Evolutionary conservation across 2,888 invertebrate species (phyloP).

Genomic region (Cabera pusaria): DNA sequence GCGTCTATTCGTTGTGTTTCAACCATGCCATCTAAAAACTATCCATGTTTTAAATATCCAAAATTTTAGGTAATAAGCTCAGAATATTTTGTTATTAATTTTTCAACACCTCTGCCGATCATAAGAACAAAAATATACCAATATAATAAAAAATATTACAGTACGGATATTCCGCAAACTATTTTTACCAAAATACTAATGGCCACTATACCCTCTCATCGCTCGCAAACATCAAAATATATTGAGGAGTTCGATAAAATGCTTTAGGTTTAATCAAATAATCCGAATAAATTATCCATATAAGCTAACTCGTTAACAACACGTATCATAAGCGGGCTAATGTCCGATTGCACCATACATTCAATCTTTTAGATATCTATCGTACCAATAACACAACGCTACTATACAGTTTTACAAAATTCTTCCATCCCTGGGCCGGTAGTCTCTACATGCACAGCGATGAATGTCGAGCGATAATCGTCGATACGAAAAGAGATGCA

Average conservation of each 20-base stretch:
- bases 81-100: slow-evolving; percentile 2
- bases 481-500: no score
- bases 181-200: slow-evolving; percentile 56
- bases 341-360: slow-evolving; percentile 45
- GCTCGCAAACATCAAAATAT: slow-evolving; percentile 15
- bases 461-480: no score
- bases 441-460: no score
- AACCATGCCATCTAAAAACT: slow-evolving; percentile 54
- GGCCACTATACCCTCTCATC: slow-evolving; percentile 55
- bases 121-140: slow-evolving; percentile 30
- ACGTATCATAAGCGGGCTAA: slow-evolving; percentile 24
- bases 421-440: slow-evolving; percentile 16
- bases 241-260: slow-evolving; percentile 20
- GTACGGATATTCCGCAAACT: slow-evolving; percentile 35
- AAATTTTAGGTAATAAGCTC: slow-evolving; percentile 17
- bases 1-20: slow-evolving; percentile 65
- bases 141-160: slow-evolving; percentile 34
- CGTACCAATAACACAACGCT: slow-evolving; percentile 31
- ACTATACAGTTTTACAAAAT: slow-evolving; percentile 35
- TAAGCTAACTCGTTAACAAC: slow-evolving; percentile 24
- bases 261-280: slow-evolving; percentile 22
- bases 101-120: slow-evolving; percentile 56
- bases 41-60: slow-evolving; percentile 29
- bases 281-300: slow-evolving; percentile 32
- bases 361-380: slow-evolving; percentile 51